Evolutionary conservation across 1,140 invertebrate genomes (phyloP).

Genomic region (Doryteuthis pealeii): DNA sequence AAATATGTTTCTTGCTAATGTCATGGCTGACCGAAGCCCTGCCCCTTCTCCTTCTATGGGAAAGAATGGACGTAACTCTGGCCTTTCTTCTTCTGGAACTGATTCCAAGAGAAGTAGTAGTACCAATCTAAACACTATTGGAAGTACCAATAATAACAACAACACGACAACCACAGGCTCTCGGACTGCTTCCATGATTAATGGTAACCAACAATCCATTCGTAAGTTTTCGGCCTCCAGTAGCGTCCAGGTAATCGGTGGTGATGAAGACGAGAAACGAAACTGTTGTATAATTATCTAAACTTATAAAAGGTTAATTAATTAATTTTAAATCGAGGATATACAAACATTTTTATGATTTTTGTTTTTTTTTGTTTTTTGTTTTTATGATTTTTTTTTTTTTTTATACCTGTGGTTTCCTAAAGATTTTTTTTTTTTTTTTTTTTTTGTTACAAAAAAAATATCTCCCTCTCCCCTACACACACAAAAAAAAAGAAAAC

Average conservation of each 20-base stretch:
- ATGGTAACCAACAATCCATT: background rate
- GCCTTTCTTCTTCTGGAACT: slow-evolving; percentile 20
- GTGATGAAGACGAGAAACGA: slow-evolving; percentile 37
- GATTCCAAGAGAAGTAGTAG: background rate
- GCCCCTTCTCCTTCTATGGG: background rate
- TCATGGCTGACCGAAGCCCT: slow-evolving; percentile 17
- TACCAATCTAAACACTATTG: background rate
- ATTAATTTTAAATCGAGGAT: too few species aligned
- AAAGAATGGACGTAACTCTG: slow-evolving; percentile 25
- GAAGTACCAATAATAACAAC: slow-evolving; percentile 35
- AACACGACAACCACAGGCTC: background rate
- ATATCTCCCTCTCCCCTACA: too few species aligned
- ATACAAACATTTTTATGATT: too few species aligned
- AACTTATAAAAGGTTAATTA: slow-evolving; percentile 11
- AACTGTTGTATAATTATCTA: slow-evolving; percentile 46
- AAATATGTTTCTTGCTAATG: slow-evolving; percentile 41
- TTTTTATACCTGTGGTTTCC: too few species aligned
- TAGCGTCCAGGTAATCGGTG: slow-evolving; percentile 33
- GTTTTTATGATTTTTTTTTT: too few species aligned
- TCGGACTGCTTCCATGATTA: slow-evolving; percentile 1
- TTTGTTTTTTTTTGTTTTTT: too few species aligned
- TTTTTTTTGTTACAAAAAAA: too few species aligned
- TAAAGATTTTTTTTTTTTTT: too few species aligned
- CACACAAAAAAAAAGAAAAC: too few species aligned
- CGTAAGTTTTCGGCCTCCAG: slow-evolving; percentile 34